Evolutionary conservation across 2,888 invertebrate genomes (phyloP).

Genomic region (Cyaniris semiargus): DNA sequence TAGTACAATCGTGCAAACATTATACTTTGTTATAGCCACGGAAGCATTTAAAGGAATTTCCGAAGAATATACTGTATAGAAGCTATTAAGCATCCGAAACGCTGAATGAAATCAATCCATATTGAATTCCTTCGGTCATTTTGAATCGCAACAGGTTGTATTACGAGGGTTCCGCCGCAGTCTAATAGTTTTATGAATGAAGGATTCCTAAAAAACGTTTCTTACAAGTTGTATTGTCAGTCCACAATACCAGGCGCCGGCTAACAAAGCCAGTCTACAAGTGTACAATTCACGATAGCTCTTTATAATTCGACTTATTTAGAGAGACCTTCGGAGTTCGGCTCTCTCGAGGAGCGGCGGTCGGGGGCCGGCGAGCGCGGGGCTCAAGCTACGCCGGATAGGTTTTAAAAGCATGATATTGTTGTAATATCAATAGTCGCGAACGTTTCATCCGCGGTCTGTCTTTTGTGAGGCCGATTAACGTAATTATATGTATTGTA

Average conservation of each 20-base stretch:
- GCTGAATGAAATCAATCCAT: slow-evolving; percentile 27
- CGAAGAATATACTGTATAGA: slow-evolving; percentile 29
- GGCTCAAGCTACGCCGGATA: slow-evolving; percentile 61
- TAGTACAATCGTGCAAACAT: neutral
- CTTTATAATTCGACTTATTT: slow-evolving; percentile 71
- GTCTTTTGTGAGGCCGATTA: slow-evolving; percentile 72
- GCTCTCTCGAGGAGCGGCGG: slow-evolving; percentile 46
- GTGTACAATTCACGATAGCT: slow-evolving; percentile 79
- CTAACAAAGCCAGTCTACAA: slow-evolving; percentile 76
- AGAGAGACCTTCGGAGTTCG: slow-evolving; percentile 59
- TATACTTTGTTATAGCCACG: neutral
- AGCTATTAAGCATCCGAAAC: slow-evolving; percentile 21
- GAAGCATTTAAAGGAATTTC: slow-evolving; percentile 4
- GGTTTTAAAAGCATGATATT: slow-evolving; percentile 75
- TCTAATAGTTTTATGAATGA: slow-evolving; percentile 75
- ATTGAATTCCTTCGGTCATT: slow-evolving; percentile 48
- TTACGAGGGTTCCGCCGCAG: slow-evolving; percentile 67
- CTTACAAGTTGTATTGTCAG: slow-evolving; percentile 79
- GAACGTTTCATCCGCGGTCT: slow-evolving; percentile 70
- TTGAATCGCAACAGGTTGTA: slow-evolving; percentile 67
- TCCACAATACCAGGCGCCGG: slow-evolving; percentile 74
- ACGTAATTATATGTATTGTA: slow-evolving; percentile 66
- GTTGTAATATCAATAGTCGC: slow-evolving; percentile 76
- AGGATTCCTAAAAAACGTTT: slow-evolving; percentile 77
- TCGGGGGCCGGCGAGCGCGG: slow-evolving; percentile 43